A percentile compares a stretch with the other conserved stretches of the same genome.
These are phyloP conservation scores for Labeo catla DNA, from an alignment of 2,113 vertebrate species.

Conservation along the genomic window DNA sequence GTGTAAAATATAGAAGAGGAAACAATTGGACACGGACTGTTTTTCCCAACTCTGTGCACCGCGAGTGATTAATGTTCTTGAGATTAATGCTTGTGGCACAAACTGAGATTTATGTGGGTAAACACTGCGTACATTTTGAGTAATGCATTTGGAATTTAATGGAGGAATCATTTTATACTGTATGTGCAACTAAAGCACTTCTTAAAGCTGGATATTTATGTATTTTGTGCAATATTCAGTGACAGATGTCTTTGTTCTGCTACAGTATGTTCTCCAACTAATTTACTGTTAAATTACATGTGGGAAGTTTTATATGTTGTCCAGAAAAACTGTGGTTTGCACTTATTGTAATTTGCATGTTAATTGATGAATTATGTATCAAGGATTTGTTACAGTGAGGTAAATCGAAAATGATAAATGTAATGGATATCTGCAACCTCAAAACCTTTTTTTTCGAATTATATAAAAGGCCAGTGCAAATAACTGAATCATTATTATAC, in stretches of 20 bases:
- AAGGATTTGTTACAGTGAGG: background rate
- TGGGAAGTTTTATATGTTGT: background rate
- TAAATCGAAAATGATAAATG: constrained; percentile 1
- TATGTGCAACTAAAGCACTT: background rate
- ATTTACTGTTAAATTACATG: background rate
- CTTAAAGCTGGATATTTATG: background rate
- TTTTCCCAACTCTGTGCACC: background rate
- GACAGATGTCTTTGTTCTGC: background rate
- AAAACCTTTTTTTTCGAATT: background rate
- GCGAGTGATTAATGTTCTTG: background rate
- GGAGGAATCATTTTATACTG: background rate
- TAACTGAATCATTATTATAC: background rate
- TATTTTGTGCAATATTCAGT: background rate
- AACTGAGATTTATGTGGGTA: constrained; percentile 11
- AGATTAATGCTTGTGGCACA: constrained; percentile 17
- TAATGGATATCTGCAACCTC: constrained; percentile 9
- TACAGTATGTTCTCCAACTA: background rate
- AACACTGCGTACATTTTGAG: background rate
- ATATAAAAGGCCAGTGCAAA: background rate
- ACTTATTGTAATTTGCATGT: background rate
- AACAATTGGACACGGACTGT: background rate
- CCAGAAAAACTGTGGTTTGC: background rate
- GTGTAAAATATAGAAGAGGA: background rate
- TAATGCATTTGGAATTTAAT: background rate
- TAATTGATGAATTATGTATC: background rate